Evolutionary conservation across 2,888 invertebrate genomes (phyloP).

Genomic region (Hecatera dysodea): DNA sequence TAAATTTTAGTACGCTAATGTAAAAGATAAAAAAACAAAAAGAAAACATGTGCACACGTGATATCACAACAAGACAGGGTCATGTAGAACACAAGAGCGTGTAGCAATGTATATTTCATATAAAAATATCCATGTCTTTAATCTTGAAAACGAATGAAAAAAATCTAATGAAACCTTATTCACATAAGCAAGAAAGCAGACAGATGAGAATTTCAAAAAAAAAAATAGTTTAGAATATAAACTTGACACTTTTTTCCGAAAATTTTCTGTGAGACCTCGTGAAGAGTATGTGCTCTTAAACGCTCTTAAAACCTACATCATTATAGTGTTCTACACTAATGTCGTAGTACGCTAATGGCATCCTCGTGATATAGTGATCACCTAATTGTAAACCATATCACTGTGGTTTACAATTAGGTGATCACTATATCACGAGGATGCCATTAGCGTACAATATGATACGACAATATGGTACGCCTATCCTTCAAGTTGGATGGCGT

Average conservation of each 20-base stretch:
- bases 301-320: too few relatives aligned
- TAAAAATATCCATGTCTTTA: too few relatives aligned
- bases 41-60: constrained; percentile 73
- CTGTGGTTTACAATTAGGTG: constrained; percentile 33
- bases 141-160: not conserved
- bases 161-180: not conserved
- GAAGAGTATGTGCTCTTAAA: too few relatives aligned
- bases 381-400: constrained; percentile 32
- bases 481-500: constrained; percentile 2
- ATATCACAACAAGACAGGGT: constrained; percentile 7
- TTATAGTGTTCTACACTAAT: not conserved
- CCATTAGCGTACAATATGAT: constrained; percentile 23
- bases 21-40: constrained; percentile 70
- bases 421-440: constrained; percentile 25
- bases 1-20: constrained; percentile 64
- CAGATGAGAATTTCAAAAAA: too few relatives aligned
- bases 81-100: constrained; percentile 2
- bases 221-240: too few relatives aligned
- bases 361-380: constrained; percentile 28
- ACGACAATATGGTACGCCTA: constrained; percentile 37
- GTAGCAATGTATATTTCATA: not conserved
- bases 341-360: constrained; percentile 5
- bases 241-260: too few relatives aligned
- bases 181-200: not conserved
- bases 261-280: too few relatives aligned